phyloP scores from a whole-genome alignment of 2,888 invertebrate species.

The Acronicta alni region DNA sequence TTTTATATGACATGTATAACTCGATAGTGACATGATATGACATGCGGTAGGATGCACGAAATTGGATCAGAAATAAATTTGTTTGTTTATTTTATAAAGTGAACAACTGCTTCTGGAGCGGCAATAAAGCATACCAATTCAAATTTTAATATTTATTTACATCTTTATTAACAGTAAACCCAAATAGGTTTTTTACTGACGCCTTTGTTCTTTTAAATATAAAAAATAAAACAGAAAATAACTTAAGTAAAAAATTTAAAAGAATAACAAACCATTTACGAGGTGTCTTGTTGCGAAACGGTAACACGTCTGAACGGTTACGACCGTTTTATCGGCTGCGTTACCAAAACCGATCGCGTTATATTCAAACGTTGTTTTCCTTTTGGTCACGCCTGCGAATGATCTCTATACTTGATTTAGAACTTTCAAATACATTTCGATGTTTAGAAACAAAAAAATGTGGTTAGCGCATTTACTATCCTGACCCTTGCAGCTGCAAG shows the following conservation, averaged over 20 bases:
- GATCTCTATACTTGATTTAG: slow-evolving; percentile 51
- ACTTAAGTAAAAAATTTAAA: slow-evolving; percentile 36
- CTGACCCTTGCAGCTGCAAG: slow-evolving; percentile 78
- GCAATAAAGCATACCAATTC: slow-evolving; percentile 6
- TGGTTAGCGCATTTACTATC: slow-evolving; percentile 42
- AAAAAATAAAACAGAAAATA: slow-evolving; percentile 30
- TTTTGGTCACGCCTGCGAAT: slow-evolving; percentile 77
- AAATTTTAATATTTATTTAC: slow-evolving; percentile 2
- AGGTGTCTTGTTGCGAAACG: slow-evolving; percentile 71
- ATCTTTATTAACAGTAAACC: background rate
- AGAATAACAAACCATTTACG: slow-evolving; percentile 65
- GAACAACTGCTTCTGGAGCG: slow-evolving; percentile 10
- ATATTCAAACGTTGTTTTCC: slow-evolving; percentile 78
- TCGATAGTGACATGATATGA: slow-evolving; percentile 67
- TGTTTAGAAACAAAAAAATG: slow-evolving; percentile 52
- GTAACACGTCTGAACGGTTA: slow-evolving; percentile 69
- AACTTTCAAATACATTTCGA: slow-evolving; percentile 34
- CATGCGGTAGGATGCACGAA: slow-evolving; percentile 27
- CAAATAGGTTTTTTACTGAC: slow-evolving; percentile 32
- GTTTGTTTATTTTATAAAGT: background rate
- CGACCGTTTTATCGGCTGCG: slow-evolving; percentile 70
- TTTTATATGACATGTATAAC: slow-evolving; percentile 59
- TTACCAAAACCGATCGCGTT: slow-evolving; percentile 74
- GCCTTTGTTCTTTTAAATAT: slow-evolving; percentile 40
- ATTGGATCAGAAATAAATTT: slow-evolving; percentile 6